Evolutionary conservation across 2,113 vertebrate genomes (phyloP).

Genomic region (Galeopterus variegatus): DNA sequence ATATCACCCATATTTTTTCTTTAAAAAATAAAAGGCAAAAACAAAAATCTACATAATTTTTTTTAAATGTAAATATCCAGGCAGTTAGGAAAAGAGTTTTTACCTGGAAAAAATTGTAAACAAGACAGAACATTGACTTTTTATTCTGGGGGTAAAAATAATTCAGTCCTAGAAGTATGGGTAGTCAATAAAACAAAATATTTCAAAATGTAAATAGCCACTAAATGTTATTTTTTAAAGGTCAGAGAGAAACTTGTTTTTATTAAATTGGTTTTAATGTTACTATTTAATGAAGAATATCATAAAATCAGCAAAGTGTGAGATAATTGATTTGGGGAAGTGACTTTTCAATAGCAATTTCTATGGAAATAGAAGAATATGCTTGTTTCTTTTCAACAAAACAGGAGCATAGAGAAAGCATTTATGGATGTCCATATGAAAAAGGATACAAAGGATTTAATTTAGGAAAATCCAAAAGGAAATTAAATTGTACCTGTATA

Average conservation of each 20-base stretch:
- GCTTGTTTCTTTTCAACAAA: conserved; percentile 44
- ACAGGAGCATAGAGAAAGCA: background rate
- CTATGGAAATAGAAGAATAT: background rate
- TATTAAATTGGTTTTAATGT: background rate
- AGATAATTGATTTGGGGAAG: background rate
- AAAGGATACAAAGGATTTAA: background rate
- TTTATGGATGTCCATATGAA: background rate
- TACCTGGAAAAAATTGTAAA: background rate
- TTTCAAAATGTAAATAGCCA: conserved; percentile 31
- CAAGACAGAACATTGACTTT: background rate
- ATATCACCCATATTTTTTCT: background rate
- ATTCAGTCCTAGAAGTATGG: background rate
- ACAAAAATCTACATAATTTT: background rate
- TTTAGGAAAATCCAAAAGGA: conserved; percentile 43
- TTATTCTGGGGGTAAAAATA: background rate
- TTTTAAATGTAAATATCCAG: background rate
- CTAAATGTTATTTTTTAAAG: background rate
- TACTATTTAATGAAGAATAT: background rate
- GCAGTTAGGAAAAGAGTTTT: background rate
- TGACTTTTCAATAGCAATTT: conserved; percentile 43
- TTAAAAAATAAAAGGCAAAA: background rate
- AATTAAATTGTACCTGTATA: conserved; percentile 5
- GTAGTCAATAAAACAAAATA: background rate
- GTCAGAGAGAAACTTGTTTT: background rate
- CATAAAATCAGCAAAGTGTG: background rate